Conservation (phyloP, 2,797 vertebrate species). For the Serranus cabrilla region DNA sequence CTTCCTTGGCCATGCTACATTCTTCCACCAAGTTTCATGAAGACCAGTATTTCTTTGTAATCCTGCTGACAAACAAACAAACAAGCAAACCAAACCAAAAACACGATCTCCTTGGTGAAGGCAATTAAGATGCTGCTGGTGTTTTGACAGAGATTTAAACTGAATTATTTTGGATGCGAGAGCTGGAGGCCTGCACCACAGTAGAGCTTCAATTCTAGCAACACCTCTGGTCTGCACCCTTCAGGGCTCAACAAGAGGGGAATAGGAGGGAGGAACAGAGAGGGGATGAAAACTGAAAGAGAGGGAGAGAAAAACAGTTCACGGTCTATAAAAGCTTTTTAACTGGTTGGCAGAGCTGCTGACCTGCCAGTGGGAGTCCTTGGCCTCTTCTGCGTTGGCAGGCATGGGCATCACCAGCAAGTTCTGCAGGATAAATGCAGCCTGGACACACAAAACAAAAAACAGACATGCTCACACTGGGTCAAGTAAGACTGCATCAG, state of each 20-base stretch:
- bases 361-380: slow-evolving; percentile 94
- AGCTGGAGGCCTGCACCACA: slow-evolving; percentile 12
- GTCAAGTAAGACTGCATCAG: slow-evolving; percentile 72
- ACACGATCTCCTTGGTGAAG: no score
- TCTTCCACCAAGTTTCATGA: no score
- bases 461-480: slow-evolving; percentile 31
- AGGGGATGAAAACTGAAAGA: slow-evolving; percentile 19
- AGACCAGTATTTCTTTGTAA: no score
- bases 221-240: slow-evolving; percentile 37
- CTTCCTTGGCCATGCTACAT: no score
- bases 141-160: slow-evolving; percentile 42
- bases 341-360: slow-evolving; percentile 78
- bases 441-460: slow-evolving; percentile 83
- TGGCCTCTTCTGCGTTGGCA: slow-evolving; percentile 86
- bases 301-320: slow-evolving; percentile 49
- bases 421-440: slow-evolving; percentile 97
- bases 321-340: slow-evolving; percentile 73
- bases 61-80: no score
- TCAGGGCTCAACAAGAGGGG: slow-evolving; percentile 43
- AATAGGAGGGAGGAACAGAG: slow-evolving; percentile 25
- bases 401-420: slow-evolving; percentile 95
- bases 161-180: slow-evolving; percentile 33
- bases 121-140: slow-evolving; percentile 34
- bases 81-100: no score
- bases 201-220: slow-evolving; percentile 29